Conservation (phyloP, 2,113 vertebrate species). For the Labeo rohita region DNA sequence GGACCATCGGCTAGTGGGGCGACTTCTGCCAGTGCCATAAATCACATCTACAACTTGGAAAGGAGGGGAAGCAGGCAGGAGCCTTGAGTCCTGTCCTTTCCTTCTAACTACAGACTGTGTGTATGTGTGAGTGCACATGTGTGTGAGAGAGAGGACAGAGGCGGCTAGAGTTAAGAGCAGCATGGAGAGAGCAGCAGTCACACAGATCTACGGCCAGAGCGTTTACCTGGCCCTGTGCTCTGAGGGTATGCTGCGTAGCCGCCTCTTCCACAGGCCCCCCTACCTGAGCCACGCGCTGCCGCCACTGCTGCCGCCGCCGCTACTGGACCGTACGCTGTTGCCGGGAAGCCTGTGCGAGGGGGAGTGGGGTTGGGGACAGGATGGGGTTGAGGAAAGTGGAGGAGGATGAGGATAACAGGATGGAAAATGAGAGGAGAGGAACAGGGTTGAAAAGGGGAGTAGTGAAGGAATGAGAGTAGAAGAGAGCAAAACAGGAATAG, state of each 20-base stretch:
- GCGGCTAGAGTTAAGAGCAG: conserved; percentile 67
- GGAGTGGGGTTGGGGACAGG: background rate
- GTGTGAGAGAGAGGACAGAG: conserved; percentile 53
- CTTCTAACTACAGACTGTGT: conserved; percentile 40
- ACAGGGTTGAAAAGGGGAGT: background rate
- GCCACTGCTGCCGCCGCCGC: conserved; percentile 86
- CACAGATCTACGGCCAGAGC: conserved; percentile 82
- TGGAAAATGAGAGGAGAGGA: background rate
- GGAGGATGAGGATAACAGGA: background rate
- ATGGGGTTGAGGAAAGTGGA: background rate
- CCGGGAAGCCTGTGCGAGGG: conserved; percentile 80
- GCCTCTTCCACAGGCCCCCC: conserved; percentile 80
- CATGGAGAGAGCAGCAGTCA: conserved; percentile 65
- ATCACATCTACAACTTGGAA: conserved; percentile 43
- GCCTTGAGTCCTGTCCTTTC: conserved; percentile 33
- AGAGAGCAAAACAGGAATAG: too few species aligned
- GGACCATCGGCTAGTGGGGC: conserved; percentile 33
- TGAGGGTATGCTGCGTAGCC: conserved; percentile 78
- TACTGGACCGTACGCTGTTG: conserved; percentile 86
- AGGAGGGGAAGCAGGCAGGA: conserved; percentile 21
- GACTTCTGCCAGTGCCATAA: conserved; percentile 43
- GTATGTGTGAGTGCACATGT: conserved; percentile 41
- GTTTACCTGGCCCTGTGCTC: conserved; percentile 82
- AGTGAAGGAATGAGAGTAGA: background rate
- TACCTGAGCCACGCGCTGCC: conserved; percentile 88